Evolutionary conservation across 2,113 vertebrate genomes (phyloP), one percentile per base, ranked within the genome.

Genomic region (Epinephelus lanceolatus): DNA sequence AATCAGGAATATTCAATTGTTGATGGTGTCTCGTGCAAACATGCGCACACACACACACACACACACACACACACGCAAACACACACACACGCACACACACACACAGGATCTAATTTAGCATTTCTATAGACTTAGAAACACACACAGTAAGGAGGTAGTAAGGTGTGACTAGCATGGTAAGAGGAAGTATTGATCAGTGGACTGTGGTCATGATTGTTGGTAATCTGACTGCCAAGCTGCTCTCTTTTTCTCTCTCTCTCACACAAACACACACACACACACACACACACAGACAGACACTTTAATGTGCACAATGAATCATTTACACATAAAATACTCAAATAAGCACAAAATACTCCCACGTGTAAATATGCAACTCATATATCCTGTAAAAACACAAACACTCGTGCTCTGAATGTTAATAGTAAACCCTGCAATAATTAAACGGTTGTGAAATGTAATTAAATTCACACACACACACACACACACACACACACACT

Each of bases 151-250:
- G 62, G 72, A 79, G 67, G 74, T 45, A 45, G 33, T 57, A 73
- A 53, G 59, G 69, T 78, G 87, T 86, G 84, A 80, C 67, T 30
- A 17, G 75, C 71, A 77, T 78, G 81, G 77, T 45, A 49, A 86
- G 53, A 67, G 61, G 45, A 56, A 42, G 37, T 81, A 85, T 83
- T 71, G 80, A 90, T 87, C 67, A 61, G 56, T 70, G 52, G 42
- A 70, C 68, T 52, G 45, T 70, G 65, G 71, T 79, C 74, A 70
- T 88, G 84, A 86, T 81, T 71, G 78, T 76, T 51, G 70, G 80
- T 78, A 62, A 78, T 81, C 80, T 63, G 47, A 69, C 78, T 45
- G 61, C 60, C n/a, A 8, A 55, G 52, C 40, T 52, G 1, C 51
- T 2, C 15, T 0, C 37, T 45, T 10, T 45, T 8, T 45, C 42